These are phyloP conservation scores for Antheraea yamamai DNA, from an alignment of 2,888 invertebrate genomes.

Conservation along the genomic window DNA sequence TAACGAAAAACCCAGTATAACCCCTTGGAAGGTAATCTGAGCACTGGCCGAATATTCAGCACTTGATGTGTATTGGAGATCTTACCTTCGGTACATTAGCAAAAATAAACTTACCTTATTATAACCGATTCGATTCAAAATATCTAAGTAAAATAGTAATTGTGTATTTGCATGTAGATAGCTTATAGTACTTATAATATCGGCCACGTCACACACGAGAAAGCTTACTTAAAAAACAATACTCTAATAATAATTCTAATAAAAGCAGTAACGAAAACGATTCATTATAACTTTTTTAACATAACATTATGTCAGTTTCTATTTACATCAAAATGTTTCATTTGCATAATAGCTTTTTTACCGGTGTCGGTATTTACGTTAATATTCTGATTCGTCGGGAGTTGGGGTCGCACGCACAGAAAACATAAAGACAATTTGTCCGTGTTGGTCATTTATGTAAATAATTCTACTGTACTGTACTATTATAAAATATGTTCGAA, in stretches of 20 bases:
- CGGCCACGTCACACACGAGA: neutral
- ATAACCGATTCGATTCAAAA: neutral
- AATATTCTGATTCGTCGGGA: constrained; percentile 78
- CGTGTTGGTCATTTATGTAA: constrained; percentile 79
- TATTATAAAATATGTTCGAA: constrained; percentile 68
- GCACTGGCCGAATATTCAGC: neutral
- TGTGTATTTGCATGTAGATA: neutral
- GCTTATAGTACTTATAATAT: neutral
- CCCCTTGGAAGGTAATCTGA: neutral
- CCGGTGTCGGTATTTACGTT: constrained; percentile 78
- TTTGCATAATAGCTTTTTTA: constrained; percentile 82
- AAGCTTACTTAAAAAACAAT: constrained; percentile 11
- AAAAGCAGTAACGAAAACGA: constrained; percentile 63
- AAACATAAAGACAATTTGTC: constrained; percentile 80
- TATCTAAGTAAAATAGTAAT: neutral
- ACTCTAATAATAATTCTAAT: constrained; percentile 57
- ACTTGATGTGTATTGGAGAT: too few species aligned
- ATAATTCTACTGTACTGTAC: constrained; percentile 75
- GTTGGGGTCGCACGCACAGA: constrained; percentile 79
- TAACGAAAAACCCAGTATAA: neutral
- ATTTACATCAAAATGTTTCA: constrained; percentile 81
- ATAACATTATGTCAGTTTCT: constrained; percentile 75
- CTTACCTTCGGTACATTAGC: too few species aligned
- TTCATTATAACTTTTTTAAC: constrained; percentile 73
- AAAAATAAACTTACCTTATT: neutral